Evolutionary conservation across 2,888 invertebrate species (phyloP).

Genomic region (Liopterus haemorrhoidalis): DNA sequence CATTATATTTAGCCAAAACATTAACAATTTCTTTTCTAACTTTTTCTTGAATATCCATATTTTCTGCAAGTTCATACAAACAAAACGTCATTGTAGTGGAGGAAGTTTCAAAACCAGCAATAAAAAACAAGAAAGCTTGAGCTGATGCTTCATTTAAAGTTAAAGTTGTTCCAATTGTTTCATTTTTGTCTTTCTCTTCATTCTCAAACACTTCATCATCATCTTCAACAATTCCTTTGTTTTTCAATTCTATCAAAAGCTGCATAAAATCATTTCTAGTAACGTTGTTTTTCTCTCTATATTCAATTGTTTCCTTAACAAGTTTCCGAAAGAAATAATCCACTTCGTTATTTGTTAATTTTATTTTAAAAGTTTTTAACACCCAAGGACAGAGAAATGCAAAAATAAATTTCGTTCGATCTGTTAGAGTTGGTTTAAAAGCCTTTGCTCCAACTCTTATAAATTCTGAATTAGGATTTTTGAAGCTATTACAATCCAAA

Average conservation of each 20-base stretch:
- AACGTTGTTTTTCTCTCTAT: slow-evolving; percentile 39
- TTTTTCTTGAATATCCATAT: slow-evolving; percentile 45
- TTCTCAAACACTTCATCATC: no score
- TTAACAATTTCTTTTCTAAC: slow-evolving; percentile 42
- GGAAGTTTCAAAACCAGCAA: slow-evolving; percentile 49
- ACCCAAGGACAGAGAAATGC: slow-evolving; percentile 8
- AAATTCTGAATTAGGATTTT: slow-evolving; percentile 17
- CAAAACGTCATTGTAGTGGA: slow-evolving; percentile 43
- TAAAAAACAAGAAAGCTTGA: slow-evolving; percentile 45
- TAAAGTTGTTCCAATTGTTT: slow-evolving; percentile 21
- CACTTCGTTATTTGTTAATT: slow-evolving; percentile 10
- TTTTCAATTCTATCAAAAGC: slow-evolving; percentile 45
- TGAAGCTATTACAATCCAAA: slow-evolving; percentile 19
- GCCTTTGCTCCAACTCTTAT: slow-evolving; percentile 5
- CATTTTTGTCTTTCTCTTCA: slow-evolving; percentile 7
- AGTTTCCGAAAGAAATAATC: slow-evolving; percentile 30
- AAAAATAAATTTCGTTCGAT: slow-evolving; percentile 14
- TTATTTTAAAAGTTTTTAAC: slow-evolving; percentile 15
- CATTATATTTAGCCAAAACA: slow-evolving; percentile 36
- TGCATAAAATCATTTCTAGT: slow-evolving; percentile 50
- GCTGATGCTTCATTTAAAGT: slow-evolving; percentile 37
- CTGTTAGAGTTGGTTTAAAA: slow-evolving; percentile 6
- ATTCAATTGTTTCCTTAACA: slow-evolving; percentile 42
- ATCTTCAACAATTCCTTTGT: slow-evolving; percentile 31
- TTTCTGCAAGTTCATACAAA: slow-evolving; percentile 42